phyloP scores from a whole-genome alignment of 2,797 vertebrate genomes.

The Manis pentadactyla region DNA sequence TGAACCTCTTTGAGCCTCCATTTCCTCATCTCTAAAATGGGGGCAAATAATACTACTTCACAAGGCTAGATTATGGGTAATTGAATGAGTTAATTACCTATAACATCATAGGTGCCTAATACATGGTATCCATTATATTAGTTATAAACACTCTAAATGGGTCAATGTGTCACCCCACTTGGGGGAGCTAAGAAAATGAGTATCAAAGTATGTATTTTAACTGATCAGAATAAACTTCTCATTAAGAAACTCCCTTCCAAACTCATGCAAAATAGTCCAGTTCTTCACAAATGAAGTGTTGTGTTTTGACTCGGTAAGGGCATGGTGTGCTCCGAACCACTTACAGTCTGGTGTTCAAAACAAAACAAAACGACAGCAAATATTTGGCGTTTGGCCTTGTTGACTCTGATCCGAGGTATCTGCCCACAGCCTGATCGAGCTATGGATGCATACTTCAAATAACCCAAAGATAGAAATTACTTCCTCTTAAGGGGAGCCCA shows the following conservation, averaged over 20 bases:
- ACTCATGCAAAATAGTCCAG: neutral
- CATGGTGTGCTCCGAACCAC: conserved; percentile 12
- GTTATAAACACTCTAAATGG: neutral
- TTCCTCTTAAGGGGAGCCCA: conserved; percentile 48
- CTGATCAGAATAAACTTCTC: neutral
- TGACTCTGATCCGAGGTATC: neutral
- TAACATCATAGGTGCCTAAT: neutral
- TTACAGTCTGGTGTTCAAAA: conserved; percentile 37
- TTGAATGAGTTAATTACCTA: neutral
- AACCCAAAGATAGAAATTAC: conserved; percentile 18
- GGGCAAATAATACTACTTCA: neutral
- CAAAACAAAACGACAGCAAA: neutral
- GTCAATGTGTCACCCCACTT: neutral
- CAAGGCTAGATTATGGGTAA: neutral
- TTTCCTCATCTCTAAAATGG: neutral
- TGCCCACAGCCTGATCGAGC: neutral
- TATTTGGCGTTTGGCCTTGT: neutral
- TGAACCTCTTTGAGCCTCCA: neutral
- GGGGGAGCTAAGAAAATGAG: neutral
- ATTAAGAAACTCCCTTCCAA: conserved; percentile 9
- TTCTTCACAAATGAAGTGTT: conserved; percentile 14
- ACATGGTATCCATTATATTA: neutral
- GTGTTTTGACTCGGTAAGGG: conserved; percentile 29
- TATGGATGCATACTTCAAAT: neutral
- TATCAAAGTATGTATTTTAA: conserved; percentile 26